These are phyloP conservation scores for Cataglyphis rosenhaueri DNA, from an alignment of 2,888 invertebrate genomes.

Conservation along the genomic window DNA sequence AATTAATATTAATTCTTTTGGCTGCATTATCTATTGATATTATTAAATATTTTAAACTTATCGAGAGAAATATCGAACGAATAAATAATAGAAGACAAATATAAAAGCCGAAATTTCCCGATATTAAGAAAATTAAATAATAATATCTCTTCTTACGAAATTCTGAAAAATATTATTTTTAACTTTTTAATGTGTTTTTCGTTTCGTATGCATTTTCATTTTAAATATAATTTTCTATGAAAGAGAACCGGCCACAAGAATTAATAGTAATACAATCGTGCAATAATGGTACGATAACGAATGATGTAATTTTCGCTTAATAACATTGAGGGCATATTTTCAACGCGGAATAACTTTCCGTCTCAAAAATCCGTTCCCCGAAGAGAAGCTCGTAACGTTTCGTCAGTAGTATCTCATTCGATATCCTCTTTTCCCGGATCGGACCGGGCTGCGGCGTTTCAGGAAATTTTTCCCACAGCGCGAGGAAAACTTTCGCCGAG, in stretches of 20 bases:
- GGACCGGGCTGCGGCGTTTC: neutral
- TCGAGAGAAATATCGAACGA: neutral
- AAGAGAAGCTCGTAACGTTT: constrained; percentile 33
- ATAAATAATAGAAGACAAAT: neutral
- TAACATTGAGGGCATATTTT: neutral
- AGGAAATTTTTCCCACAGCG: constrained; percentile 55
- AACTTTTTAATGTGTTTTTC: neutral
- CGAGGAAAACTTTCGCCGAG: constrained; percentile 58
- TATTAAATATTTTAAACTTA: neutral
- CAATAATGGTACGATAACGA: neutral
- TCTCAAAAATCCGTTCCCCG: constrained; percentile 42
- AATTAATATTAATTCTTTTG: neutral
- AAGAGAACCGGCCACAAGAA: neutral
- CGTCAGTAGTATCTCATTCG: constrained; percentile 25
- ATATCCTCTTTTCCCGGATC: constrained; percentile 16
- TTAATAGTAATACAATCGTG: constrained; percentile 12
- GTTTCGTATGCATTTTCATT: neutral
- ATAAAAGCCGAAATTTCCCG: neutral
- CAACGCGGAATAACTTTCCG: constrained; percentile 30
- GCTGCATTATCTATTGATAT: neutral
- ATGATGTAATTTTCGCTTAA: neutral
- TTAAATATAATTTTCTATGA: neutral
- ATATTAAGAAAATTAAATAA: constrained; percentile 10
- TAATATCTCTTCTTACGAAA: neutral
- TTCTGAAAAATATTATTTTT: neutral